Base-by-base conservation (phyloP, 2,797 vertebrate genomes). In the Sandelia bainsii region DNA sequence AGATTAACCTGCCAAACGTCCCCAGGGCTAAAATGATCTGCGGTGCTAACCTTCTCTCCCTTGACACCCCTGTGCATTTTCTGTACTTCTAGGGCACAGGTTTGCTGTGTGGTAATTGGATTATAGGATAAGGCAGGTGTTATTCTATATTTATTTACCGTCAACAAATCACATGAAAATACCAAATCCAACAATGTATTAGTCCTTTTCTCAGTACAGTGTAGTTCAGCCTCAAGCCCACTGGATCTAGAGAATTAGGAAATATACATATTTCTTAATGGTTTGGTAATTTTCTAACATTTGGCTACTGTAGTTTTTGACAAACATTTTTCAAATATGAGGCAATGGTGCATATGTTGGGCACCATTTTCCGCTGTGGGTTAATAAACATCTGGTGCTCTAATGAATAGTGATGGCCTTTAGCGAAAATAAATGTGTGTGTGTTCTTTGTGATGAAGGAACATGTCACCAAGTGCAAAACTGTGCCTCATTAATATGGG, bases 81-180 rank as follows among this genome's bases (percentile, higher is more conserved):
- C 42, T 51, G 5, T 25, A 2, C 23, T 29, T 17, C 16, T 19
- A 32, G 49, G 20, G 0, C 46, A 25, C 42, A 70, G 48, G 57
- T 56, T 39, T 4, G n/a, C n/a, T 16, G 42, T 44, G 20, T 27
- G 25, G 8, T n/a, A 67, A 67, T 44, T 59, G 66, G 56, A 69
- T 69, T 51, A 56, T 40, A 50, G 65, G 32, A 25, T 58, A 8
- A 45, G 3, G 42, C 27, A 45, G 25, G 0, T 20, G 19, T 16
- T 53, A 27, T 8, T 32, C 25, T n/a, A 4, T 6, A 3, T 54
- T 17, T 22, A 45, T 67, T 48, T 17, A 17, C 8, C 27, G 19
- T 59, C 23, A 51, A 17, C 16, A 40, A 29, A 29, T 54, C 20
- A 13, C 46, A 37, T 10, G 20, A 14, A 60, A 39, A 48, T 16